Evolutionary conservation across 2,113 vertebrate species (phyloP).

Genomic region (Amphiprion percula): DNA sequence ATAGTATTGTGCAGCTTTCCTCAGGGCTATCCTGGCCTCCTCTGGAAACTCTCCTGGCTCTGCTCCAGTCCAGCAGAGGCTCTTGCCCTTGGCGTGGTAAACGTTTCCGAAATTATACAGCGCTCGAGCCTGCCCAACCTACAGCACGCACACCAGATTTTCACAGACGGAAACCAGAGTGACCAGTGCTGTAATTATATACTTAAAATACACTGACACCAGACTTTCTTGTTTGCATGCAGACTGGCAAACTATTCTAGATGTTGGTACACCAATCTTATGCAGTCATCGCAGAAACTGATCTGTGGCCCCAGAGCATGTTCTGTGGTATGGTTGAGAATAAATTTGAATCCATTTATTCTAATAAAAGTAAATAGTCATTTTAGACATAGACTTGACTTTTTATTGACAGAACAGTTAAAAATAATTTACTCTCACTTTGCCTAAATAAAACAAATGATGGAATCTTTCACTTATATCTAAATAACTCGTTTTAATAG

Average conservation of each 20-base stretch:
- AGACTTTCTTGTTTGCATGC: conserved; percentile 50
- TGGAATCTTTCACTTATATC: neutral
- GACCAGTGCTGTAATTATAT: conserved; percentile 77
- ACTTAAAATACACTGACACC: conserved; percentile 78
- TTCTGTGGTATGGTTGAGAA: conserved; percentile 26
- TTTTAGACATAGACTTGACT: neutral
- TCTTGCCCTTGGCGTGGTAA: conserved; percentile 96
- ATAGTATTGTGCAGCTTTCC: conserved; percentile 94
- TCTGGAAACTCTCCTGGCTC: conserved; percentile 95
- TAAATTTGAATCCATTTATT: conserved; percentile 28
- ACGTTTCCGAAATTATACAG: conserved; percentile 98
- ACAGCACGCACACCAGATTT: conserved; percentile 72
- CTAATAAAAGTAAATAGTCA: conserved; percentile 17
- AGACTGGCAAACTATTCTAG: conserved; percentile 62
- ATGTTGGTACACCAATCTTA: conserved; percentile 11
- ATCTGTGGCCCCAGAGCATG: conserved; percentile 31
- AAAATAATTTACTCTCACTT: neutral
- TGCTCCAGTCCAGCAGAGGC: conserved; percentile 90
- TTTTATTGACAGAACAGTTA: conserved; percentile 7
- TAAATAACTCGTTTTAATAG: neutral
- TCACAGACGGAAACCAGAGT: conserved; percentile 67
- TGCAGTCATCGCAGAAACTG: conserved; percentile 18
- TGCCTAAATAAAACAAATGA: neutral
- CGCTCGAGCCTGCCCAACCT: conserved; percentile 97
- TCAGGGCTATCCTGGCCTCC: conserved; percentile 90